Evolutionary conservation across 2,113 vertebrate genomes (phyloP), one percentile per base, ranked within the genome.

Genomic region (Perca schrenkii): DNA sequence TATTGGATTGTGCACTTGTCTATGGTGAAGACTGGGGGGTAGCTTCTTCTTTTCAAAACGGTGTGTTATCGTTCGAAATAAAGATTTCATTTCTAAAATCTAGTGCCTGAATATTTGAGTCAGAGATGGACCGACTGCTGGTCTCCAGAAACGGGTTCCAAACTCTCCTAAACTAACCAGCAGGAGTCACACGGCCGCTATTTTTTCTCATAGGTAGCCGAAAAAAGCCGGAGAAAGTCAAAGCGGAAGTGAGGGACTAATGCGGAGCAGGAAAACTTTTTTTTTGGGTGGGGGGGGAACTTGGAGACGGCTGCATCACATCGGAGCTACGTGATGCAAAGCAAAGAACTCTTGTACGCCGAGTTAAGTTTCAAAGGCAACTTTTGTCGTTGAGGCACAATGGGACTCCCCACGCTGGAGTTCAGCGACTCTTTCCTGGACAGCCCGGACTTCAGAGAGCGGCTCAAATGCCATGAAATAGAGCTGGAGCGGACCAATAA

Each of bases 401-500:
- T 99, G 98, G 98, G 98, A 83, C 95, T 99, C 86, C 98, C 98
- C 49, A 97, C 98, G 17, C 86, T 99, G 96, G 98, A 99, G 95
- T 99, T 99, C 93, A 99, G 97, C 68, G 98, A 99, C 87, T 99
- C 97, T 50, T 97, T 97, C 85, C 88, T 99, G 95, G 98, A 99
- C 94, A 97, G 98, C 31, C 98, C 98, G n/a, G 98, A 98, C 82
- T 99, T 99, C 94, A 96, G 97, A 93, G 98, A 99, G 91, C 94
- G 98, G 4, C 95, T 99, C 34, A 97, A 97, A 93, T 98, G 97
- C 88, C 98, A 99, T 73, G 98, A 99, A 91, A 95, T 99, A 43
- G 98, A 99, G 93, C 90, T 99, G 92, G 97, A 99, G 88, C 92
- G 97, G 25, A 99, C 98, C 61, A 99, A 99, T 91, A 98, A 99